phyloP scores from a whole-genome alignment of 2,888 invertebrate genomes.

The Spisula solida region DNA sequence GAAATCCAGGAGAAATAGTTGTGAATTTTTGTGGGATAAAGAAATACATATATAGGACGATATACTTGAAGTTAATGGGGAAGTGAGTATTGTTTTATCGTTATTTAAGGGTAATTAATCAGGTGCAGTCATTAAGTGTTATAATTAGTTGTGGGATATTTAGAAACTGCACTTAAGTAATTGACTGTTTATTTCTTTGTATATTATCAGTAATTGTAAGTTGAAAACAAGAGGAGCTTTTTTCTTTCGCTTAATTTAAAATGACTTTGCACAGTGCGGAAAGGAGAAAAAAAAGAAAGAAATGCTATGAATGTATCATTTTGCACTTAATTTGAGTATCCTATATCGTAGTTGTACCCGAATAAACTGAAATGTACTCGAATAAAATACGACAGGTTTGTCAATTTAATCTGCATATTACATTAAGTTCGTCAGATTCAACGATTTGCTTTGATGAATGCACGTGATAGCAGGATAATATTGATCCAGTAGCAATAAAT shows the following conservation, averaged over 20 bases:
- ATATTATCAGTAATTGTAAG: not conserved
- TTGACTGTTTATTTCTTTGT: not conserved
- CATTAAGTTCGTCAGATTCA: too few species aligned
- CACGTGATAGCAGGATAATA: too few species aligned
- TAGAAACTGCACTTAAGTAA: not conserved
- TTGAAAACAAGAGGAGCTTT: not conserved
- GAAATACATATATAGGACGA: conserved; percentile 3
- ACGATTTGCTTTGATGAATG: too few species aligned
- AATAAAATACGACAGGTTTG: too few species aligned
- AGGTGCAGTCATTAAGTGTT: not conserved
- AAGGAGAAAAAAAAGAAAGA: not conserved
- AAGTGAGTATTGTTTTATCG: conserved; percentile 32
- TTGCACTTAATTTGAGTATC: too few species aligned
- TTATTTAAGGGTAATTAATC: not conserved
- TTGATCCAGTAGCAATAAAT: too few species aligned
- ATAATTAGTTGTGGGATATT: not conserved
- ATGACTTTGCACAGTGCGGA: not conserved
- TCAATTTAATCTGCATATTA: too few species aligned
- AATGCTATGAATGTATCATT: too few species aligned
- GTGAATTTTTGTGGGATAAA: not conserved
- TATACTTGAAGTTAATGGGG: conserved; percentile 28
- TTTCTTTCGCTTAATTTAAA: not conserved
- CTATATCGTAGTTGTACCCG: too few species aligned
- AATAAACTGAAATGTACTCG: too few species aligned
- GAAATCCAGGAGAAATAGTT: not conserved